phyloP scores from a whole-genome alignment of 2,797 vertebrate genomes.

The Fistularia commersonii region DNA sequence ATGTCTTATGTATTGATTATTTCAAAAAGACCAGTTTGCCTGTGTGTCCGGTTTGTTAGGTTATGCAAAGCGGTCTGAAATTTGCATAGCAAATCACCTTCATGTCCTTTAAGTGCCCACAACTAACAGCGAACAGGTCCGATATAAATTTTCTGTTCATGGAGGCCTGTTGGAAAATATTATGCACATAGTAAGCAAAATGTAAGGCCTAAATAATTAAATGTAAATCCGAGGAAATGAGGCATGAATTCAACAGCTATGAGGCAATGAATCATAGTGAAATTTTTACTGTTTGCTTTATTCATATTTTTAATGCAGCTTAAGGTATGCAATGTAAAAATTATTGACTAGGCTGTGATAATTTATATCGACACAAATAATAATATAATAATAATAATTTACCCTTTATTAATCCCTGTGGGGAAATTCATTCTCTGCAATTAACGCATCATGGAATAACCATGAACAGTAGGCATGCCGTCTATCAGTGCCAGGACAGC shows the following conservation, averaged over 20 bases:
- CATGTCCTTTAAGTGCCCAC: neutral
- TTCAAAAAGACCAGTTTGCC: conserved; percentile 1
- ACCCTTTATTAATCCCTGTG: no score
- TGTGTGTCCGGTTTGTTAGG: neutral
- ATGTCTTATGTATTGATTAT: conserved; percentile 11
- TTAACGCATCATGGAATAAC: no score
- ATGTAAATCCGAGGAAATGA: conserved; percentile 15
- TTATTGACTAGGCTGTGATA: conserved; percentile 10
- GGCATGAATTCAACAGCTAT: conserved; percentile 14
- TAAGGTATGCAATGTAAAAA: neutral
- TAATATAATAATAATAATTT: no score
- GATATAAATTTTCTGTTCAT: neutral
- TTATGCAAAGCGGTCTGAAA: conserved; percentile 11
- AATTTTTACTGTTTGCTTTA: conserved; percentile 14
- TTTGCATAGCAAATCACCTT: neutral
- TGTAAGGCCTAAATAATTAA: conserved; percentile 5
- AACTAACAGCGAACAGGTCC: no score
- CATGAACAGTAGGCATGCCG: no score
- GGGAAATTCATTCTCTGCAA: no score
- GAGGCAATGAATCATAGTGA: neutral
- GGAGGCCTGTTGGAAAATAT: neutral
- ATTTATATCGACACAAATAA: conserved; percentile 13
- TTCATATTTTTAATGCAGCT: conserved; percentile 4
- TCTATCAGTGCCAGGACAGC: no score
- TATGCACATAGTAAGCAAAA: neutral